Percentiles rank a stretch among this genome's conserved stretches.
Evolutionary conservation across 2,113 vertebrate genomes (phyloP).

Genomic region (Dicaeum eximium): DNA sequence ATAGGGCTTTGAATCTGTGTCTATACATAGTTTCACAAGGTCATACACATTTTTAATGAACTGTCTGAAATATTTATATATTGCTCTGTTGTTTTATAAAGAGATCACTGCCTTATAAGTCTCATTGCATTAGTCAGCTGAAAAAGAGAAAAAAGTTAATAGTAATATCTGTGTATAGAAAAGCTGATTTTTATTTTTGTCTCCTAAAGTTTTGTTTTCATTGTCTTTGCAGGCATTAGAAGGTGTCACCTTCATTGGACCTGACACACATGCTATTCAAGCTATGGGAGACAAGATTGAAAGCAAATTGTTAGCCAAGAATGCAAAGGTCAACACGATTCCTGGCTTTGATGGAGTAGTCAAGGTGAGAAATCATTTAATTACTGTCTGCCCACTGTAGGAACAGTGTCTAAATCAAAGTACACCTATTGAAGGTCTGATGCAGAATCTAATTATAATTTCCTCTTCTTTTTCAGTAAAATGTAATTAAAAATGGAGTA

Average conservation of each 20-base stretch:
- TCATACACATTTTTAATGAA: slow-evolving; percentile 43
- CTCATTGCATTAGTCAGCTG: neutral
- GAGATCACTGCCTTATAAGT: neutral
- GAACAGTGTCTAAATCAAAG: neutral
- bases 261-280: slow-evolving; percentile 90
- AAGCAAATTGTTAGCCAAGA: slow-evolving; percentile 96
- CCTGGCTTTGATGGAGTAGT: slow-evolving; percentile 97
- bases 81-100: slow-evolving; percentile 1
- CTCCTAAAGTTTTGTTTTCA: slow-evolving; percentile 76
- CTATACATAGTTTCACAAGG: slow-evolving; percentile 32
- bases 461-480: neutral
- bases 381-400: neutral
- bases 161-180: slow-evolving; percentile 44
- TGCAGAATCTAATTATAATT: neutral
- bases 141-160: neutral
- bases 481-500: neutral
- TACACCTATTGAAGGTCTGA: neutral
- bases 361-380: slow-evolving; percentile 79
- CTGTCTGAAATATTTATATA: slow-evolving; percentile 9
- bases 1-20: slow-evolving; percentile 23
- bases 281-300: slow-evolving; percentile 97
- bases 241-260: slow-evolving; percentile 93
- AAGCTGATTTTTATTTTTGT: slow-evolving; percentile 55
- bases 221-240: slow-evolving; percentile 86
- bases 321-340: slow-evolving; percentile 94